Base-by-base conservation (phyloP, 2,888 invertebrate species). In the Isotomurus palustris region DNA sequence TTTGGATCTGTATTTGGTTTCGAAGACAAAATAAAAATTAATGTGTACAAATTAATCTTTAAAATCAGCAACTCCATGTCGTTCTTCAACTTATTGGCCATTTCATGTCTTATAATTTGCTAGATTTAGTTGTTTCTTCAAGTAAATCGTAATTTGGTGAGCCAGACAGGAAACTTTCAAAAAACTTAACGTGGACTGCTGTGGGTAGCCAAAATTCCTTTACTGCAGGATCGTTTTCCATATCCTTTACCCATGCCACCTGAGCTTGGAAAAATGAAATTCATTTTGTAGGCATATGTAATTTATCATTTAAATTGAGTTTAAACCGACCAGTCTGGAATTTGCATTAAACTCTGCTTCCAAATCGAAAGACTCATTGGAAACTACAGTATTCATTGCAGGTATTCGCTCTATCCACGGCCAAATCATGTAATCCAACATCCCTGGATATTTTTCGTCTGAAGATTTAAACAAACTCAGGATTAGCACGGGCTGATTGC, bases 351-450 rank as follows among this genome's bases (percentile, higher is more conserved):
- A 61, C 10, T 52, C 57, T 8, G 27, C 45, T 22, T 64, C 59
- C 21, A 43, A 61, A 25, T 65, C 62, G 36, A 58, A 62, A n/a
- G 58, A 38, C 24, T 56, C 57, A 12, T 35, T 50, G 6, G 66
- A 62, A 43, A 58, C 53, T n/a, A 84, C 73, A 24, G 83, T 73
- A 71, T 79, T 78, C 0, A 88, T 76, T 40, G 86, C 73, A 63
- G 81, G 78, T 0, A 84, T 72, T 69, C 85, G 78, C 74, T 90
- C 89, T 71, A 86, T 82, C 85, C 88, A 89, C 2, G 90, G 89
- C 88, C 88, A 90, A 66, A 90, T 83, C 80, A 89, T 87, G 68
- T 84, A 85, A 74, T 90, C 90, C 53, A 89, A 76, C 80, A 87
- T 82, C 41, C 88, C 88, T 1, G 89, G 87, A 54, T 81, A 80